Percentiles rank a stretch among this genome's conserved stretches.
These are phyloP conservation scores for Gymnodraco acuticeps DNA, from an alignment of 2,797 vertebrate species.

Conservation along the genomic window DNA sequence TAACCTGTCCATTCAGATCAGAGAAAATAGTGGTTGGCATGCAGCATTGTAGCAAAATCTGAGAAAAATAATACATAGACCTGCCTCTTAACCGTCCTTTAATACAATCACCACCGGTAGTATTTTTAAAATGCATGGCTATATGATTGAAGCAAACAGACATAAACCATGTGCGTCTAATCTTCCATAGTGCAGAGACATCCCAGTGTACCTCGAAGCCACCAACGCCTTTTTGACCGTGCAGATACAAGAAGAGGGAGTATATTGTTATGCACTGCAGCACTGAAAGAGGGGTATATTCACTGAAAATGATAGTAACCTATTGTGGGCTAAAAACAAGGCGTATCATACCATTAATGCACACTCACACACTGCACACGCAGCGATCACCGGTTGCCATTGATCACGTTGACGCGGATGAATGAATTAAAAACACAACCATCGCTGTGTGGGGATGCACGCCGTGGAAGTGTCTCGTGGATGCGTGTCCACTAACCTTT, in stretches of 20 bases:
- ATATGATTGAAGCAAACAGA: conserved; percentile 39
- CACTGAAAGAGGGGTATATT: background rate
- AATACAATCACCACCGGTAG: conserved; percentile 14
- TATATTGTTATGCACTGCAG: conserved; percentile 21
- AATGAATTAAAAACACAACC: conserved; percentile 52
- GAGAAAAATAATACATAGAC: background rate
- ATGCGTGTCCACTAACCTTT: conserved; percentile 86
- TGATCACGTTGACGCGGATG: conserved; percentile 65
- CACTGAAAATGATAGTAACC: background rate
- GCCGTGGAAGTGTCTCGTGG: conserved; percentile 33
- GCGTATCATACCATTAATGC: conserved; percentile 22
- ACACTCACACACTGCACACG: conserved; percentile 41
- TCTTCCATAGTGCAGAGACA: conserved; percentile 57
- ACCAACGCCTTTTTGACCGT: conserved; percentile 77
- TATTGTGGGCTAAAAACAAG: conserved; percentile 12
- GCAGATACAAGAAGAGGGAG: conserved; percentile 22
- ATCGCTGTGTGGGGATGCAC: conserved; percentile 9
- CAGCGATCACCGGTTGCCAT: conserved; percentile 67
- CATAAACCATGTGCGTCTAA: conserved; percentile 66
- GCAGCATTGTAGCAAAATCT: conserved; percentile 31
- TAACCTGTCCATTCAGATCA: conserved; percentile 36
- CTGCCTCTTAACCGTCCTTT: conserved; percentile 23
- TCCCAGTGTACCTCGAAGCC: conserved; percentile 63
- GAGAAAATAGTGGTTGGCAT: conserved; percentile 28
- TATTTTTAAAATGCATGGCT: conserved; percentile 43